Evolutionary conservation across 2,113 vertebrate species (phyloP), one percentile per base, ranked within the genome.

Genomic region (Urocolius indicus): DNA sequence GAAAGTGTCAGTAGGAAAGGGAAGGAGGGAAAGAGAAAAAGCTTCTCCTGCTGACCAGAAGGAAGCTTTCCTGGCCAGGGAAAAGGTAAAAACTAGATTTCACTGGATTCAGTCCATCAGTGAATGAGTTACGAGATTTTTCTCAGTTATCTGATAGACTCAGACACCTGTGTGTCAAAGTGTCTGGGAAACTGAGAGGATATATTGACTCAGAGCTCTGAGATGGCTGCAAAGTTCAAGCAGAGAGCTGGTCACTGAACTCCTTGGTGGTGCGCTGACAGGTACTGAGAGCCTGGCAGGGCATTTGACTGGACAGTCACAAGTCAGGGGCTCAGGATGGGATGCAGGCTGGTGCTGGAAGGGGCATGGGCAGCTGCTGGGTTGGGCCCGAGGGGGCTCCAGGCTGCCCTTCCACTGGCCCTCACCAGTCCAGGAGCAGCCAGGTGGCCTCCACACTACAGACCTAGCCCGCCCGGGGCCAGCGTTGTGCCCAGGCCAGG

Each of bases 181-280:
- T 4, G 32, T 22, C 54, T 62, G 87, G 46, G 57, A 74, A 81
- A 26, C 1, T 1, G 67, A 30, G 78, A 49, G 61, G 36, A 57
- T n/a, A 9, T 17, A 19, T 0, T 5, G 27, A 27, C 41, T 34
- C 51, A 30, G 48, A 87, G 66, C 52, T 34, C 17, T 30, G 36
- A 21, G 26, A 11, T 11, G 58, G 48, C 24, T 21, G 61, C 29
- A 5, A 82, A 49, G 43, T 10, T 57, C 24, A 26, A 43, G 26
- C 0, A 0, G 0, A 41, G 77, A 30, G 71, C 14, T 10, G 71
- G 23, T 26, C 32, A 13, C 62, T 6, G 46, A 24, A 5, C n/a
- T 1, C 4, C 36, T 24, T 1, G 5, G 2, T 1, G 6, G 16
- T 16, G 45, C 7, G 34, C 22, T 6, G 46, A 12, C 15, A 17